Evolutionary conservation across 2,113 vertebrate species (phyloP).

Genomic region (Elaphurus davidianus): DNA sequence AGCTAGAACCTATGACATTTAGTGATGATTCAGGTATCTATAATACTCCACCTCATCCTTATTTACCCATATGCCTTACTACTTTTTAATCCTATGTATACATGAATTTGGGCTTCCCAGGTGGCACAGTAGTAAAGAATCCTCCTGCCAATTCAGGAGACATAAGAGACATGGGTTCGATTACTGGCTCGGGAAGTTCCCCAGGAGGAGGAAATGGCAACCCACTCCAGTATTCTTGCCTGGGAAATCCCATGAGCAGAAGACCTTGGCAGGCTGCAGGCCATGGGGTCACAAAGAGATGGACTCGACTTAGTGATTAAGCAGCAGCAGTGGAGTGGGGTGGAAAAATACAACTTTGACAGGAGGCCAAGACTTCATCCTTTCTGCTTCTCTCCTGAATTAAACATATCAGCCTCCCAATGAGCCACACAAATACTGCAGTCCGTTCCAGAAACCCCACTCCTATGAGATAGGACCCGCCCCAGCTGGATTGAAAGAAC

Average conservation of each 20-base stretch:
- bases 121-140: not conserved
- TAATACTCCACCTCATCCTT: not conserved
- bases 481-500: not conserved
- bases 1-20: not conserved
- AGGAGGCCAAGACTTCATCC: not conserved
- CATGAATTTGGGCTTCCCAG: not conserved
- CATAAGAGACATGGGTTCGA: not conserved
- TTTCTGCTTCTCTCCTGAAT: not conserved
- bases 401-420: not conserved
- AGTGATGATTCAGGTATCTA: not conserved
- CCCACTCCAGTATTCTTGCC: not conserved
- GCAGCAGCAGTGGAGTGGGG: not conserved
- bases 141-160: not conserved
- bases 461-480: fast-evolving
- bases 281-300: not conserved
- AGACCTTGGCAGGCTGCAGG: not conserved
- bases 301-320: not conserved
- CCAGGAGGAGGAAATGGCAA: not conserved
- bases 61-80: not conserved
- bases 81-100: not conserved
- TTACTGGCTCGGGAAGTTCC: not conserved
- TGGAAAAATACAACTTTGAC: not conserved
- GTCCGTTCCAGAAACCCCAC: fast-evolving
- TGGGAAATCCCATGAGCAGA: not conserved
- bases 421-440: not conserved